phyloP scores from a whole-genome alignment of 2,888 invertebrate species.

The Leucania comma region DNA sequence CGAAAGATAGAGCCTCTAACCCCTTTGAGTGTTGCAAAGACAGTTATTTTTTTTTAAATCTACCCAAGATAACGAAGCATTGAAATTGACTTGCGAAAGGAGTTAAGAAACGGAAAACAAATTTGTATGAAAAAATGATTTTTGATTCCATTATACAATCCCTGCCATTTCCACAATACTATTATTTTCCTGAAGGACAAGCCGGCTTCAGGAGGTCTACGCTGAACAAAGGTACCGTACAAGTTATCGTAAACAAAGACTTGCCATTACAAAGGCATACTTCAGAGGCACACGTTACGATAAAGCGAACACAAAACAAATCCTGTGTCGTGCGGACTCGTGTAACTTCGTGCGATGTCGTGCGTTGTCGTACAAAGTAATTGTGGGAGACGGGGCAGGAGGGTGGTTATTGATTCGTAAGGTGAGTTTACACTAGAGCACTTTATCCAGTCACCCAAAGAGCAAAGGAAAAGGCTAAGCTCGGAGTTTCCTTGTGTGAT shows the following conservation, averaged over 20 bases:
- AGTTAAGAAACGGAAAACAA: not conserved
- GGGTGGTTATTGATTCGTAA: slow-evolving; percentile 52
- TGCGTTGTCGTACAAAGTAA: slow-evolving; percentile 21
- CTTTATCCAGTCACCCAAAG: not conserved
- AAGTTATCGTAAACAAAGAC: slow-evolving; percentile 47
- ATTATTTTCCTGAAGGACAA: slow-evolving; percentile 13
- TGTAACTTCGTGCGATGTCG: slow-evolving; percentile 4
- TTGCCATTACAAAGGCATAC: slow-evolving; percentile 34
- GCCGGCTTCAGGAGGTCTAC: not conserved
- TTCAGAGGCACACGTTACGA: slow-evolving; percentile 23
- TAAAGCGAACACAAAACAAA: slow-evolving; percentile 29
- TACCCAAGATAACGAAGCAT: not conserved
- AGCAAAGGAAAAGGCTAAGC: too few relatives aligned
- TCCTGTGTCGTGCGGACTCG: slow-evolving; percentile 19
- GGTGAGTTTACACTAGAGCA: not conserved
- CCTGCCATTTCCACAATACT: slow-evolving; percentile 4
- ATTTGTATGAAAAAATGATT: not conserved
- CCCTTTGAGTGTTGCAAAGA: too few relatives aligned
- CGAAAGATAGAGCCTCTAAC: too few relatives aligned
- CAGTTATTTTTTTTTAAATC: not conserved
- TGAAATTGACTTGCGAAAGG: not conserved
- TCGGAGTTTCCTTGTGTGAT: too few relatives aligned
- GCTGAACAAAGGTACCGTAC: slow-evolving; percentile 29
- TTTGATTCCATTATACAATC: not conserved
- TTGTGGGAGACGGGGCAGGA: slow-evolving; percentile 15